Conservation (phyloP, 2,888 invertebrate species). For the Eupithecia centaureata region DNA sequence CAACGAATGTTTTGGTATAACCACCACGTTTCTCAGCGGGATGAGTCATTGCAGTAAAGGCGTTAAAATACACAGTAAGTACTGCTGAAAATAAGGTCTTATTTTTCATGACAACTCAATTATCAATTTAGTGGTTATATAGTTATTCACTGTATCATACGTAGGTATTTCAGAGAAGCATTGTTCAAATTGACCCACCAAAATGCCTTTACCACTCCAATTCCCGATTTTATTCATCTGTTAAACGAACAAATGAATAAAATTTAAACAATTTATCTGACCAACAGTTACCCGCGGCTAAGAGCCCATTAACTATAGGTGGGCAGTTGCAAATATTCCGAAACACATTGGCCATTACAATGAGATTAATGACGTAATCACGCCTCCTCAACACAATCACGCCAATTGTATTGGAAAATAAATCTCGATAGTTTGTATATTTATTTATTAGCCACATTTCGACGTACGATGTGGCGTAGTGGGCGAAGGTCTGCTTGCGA, state of each 20-base stretch:
- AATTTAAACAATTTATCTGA: constrained; percentile 24
- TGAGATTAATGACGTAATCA: constrained; percentile 78
- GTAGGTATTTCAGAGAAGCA: neutral
- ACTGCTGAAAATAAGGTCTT: too few species aligned
- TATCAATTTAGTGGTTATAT: too few species aligned
- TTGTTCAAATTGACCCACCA: constrained; percentile 7
- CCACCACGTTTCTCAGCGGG: too few species aligned
- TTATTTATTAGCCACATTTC: neutral
- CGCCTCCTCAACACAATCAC: constrained; percentile 65
- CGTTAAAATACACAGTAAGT: too few species aligned
- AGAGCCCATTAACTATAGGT: constrained; percentile 21
- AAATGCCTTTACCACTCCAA: constrained; percentile 6
- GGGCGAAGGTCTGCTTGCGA: too few species aligned
- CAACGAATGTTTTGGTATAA: too few species aligned
- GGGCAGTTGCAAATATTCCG: constrained; percentile 27
- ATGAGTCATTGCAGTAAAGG: too few species aligned
- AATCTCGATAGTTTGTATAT: neutral
- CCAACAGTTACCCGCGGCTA: constrained; percentile 22
- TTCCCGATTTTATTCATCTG: too few species aligned
- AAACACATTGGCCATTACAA: constrained; percentile 60
- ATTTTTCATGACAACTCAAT: too few species aligned
- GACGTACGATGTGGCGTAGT: too few species aligned
- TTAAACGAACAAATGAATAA: constrained; percentile 23
- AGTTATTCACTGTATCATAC: too few species aligned
- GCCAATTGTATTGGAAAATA: constrained; percentile 32